phyloP scores from a whole-genome alignment of 1,140 invertebrate species.

The Paramacrobiotus metropolitanus region DNA sequence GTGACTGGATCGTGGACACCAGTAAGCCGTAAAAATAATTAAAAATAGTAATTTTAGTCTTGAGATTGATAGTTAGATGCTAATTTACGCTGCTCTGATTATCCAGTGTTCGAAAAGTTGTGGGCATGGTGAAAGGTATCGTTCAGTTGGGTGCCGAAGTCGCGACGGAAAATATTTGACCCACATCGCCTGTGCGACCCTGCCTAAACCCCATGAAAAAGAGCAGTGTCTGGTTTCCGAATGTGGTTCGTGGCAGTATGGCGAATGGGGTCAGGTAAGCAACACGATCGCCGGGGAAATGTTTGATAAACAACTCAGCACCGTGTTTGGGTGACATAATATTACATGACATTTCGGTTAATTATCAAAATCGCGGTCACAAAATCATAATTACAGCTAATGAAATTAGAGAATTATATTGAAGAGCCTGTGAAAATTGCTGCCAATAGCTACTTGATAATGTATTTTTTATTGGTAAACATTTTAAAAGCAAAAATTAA shows the following conservation, averaged over 20 bases:
- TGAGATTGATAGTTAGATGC: background rate
- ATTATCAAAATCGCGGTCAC: too few relatives aligned
- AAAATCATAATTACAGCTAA: too few relatives aligned
- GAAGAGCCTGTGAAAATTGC: too few relatives aligned
- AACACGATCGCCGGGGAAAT: background rate
- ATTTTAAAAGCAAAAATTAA: too few relatives aligned
- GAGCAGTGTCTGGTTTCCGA: constrained; percentile 17
- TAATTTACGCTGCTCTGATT: background rate
- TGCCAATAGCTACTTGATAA: too few relatives aligned
- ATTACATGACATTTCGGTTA: too few relatives aligned
- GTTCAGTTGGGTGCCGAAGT: constrained; percentile 23
- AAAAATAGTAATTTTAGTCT: background rate
- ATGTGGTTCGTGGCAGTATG: constrained; percentile 24
- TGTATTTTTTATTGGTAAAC: background rate
- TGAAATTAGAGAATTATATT: too few relatives aligned
- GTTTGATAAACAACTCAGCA: too few relatives aligned
- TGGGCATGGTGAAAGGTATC: constrained; percentile 18
- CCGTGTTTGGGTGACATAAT: too few relatives aligned
- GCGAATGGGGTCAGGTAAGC: constrained; percentile 25
- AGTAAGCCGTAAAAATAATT: background rate
- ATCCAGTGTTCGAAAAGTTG: constrained; percentile 21
- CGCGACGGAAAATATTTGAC: constrained; percentile 14
- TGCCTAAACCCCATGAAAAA: constrained; percentile 15
- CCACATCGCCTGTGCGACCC: constrained; percentile 16
- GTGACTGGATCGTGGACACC: constrained; percentile 33